Percentiles rank a stretch among this genome's conserved stretches.
phyloP scores from a whole-genome alignment of 2,888 invertebrate genomes.

The Amiota minor region DNA sequence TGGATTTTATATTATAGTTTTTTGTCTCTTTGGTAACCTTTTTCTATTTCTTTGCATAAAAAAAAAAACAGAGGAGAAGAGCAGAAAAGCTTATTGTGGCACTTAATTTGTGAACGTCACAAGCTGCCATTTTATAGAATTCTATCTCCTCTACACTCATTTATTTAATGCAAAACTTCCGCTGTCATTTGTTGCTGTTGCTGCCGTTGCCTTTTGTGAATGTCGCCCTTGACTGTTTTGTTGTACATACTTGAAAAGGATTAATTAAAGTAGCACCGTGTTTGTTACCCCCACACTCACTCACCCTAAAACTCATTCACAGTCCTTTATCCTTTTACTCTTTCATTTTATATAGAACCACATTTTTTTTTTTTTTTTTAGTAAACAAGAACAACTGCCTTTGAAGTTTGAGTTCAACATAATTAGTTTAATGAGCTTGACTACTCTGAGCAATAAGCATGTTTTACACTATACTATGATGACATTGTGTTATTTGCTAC shows the following conservation, averaged over 20 bases:
- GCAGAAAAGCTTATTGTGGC: slow-evolving; percentile 47
- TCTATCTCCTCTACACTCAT: neutral
- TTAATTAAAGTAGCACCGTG: slow-evolving; percentile 65
- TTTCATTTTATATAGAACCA: neutral
- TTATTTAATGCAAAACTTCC: slow-evolving; percentile 40
- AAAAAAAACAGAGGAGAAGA: too few species aligned
- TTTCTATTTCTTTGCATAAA: neutral
- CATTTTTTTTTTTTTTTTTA: too few species aligned
- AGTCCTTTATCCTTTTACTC: slow-evolving; percentile 19
- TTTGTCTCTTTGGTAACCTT: neutral
- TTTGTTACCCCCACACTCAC: neutral
- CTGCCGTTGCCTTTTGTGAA: slow-evolving; percentile 29
- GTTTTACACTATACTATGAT: neutral
- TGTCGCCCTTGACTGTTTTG: slow-evolving; percentile 35
- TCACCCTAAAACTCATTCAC: neutral
- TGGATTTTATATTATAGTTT: slow-evolving; percentile 8
- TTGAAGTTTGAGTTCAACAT: slow-evolving; percentile 58
- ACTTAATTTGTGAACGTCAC: slow-evolving; percentile 61
- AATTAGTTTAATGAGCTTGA: slow-evolving; percentile 66
- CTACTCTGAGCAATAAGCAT: slow-evolving; percentile 39
- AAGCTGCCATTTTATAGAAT: slow-evolving; percentile 31
- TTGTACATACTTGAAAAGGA: slow-evolving; percentile 60
- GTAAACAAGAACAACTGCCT: slow-evolving; percentile 35
- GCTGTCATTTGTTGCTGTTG: slow-evolving; percentile 6
- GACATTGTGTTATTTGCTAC: neutral